phyloP scores from a whole-genome alignment of 2,888 invertebrate species.

The Sisyra terminalis region DNA sequence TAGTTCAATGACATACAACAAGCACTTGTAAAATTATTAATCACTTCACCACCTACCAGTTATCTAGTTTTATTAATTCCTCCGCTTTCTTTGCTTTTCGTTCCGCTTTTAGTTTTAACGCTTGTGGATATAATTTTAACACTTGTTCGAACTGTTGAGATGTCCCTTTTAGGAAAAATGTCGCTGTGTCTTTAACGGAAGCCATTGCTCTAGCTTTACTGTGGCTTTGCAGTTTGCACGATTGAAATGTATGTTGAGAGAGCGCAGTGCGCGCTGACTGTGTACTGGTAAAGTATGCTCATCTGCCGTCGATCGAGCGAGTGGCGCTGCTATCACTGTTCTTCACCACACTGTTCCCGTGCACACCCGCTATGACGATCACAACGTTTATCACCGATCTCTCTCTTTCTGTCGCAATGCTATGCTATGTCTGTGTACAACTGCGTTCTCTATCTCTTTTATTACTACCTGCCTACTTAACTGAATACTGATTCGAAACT shows the following conservation, averaged over 20 bases:
- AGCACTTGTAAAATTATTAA: slow-evolving; percentile 9
- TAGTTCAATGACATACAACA: slow-evolving; percentile 23
- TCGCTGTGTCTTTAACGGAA: slow-evolving; percentile 79
- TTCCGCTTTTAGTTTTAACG: slow-evolving; percentile 78
- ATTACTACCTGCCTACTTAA: too few relatives aligned
- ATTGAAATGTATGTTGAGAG: slow-evolving; percentile 1
- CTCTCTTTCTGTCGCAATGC: too few relatives aligned
- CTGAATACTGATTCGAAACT: too few relatives aligned
- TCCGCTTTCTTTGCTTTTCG: slow-evolving; percentile 84
- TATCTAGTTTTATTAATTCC: slow-evolving; percentile 86
- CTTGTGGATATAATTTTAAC: slow-evolving; percentile 81
- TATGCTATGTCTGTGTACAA: too few relatives aligned
- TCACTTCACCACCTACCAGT: slow-evolving; percentile 58
- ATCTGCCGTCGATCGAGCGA: slow-evolving; percentile 38
- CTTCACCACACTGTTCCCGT: slow-evolving; percentile 1
- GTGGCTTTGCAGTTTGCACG: background rate
- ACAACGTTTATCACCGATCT: background rate
- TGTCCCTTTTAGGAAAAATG: slow-evolving; percentile 84
- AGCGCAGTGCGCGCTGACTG: slow-evolving; percentile 30
- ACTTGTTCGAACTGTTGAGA: slow-evolving; percentile 77
- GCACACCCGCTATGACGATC: slow-evolving; percentile 4
- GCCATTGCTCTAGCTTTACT: slow-evolving; percentile 34
- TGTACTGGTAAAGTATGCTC: slow-evolving; percentile 38
- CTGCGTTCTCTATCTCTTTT: too few relatives aligned
- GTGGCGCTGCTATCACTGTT: slow-evolving; percentile 7